A percentile compares a stretch with the other conserved stretches of the same genome.
Conservation (phyloP, 2,888 invertebrate genomes). For the Silvanus unidentatus region DNA sequence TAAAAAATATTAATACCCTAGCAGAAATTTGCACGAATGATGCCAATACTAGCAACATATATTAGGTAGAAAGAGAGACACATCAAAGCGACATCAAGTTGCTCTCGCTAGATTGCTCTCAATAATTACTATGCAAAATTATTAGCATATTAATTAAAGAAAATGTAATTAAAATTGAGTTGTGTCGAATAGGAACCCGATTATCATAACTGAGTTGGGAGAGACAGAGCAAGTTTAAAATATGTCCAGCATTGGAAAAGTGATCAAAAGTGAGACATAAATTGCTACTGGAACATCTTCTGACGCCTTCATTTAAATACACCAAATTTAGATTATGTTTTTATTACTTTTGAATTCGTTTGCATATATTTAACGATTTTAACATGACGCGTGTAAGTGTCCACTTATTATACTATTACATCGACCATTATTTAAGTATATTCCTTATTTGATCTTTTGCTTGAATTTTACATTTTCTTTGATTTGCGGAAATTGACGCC, state of each 20-base stretch:
- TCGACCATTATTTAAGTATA: too few species aligned
- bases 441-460: too few species aligned
- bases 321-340: constrained; percentile 41
- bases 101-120: constrained; percentile 48
- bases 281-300: constrained; percentile 44
- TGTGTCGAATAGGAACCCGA: constrained; percentile 46
- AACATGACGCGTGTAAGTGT: constrained; percentile 15
- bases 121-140: constrained; percentile 52
- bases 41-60: too few species aligned
- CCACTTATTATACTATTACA: neutral
- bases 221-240: constrained; percentile 30
- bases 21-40: too few species aligned
- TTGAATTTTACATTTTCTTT: too few species aligned
- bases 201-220: constrained; percentile 42
- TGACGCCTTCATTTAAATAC: constrained; percentile 44
- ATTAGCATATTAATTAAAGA: constrained; percentile 53
- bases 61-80: constrained; percentile 20
- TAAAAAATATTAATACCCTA: too few species aligned
- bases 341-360: constrained; percentile 43
- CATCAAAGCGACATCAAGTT: constrained; percentile 47
- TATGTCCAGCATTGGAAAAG: constrained; percentile 41
- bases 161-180: constrained; percentile 51
- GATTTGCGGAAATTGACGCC: too few species aligned
- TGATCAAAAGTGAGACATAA: constrained; percentile 43
- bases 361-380: constrained; percentile 36